phyloP scores from a whole-genome alignment of 2,888 invertebrate genomes.

The Meteorus colon region DNA sequence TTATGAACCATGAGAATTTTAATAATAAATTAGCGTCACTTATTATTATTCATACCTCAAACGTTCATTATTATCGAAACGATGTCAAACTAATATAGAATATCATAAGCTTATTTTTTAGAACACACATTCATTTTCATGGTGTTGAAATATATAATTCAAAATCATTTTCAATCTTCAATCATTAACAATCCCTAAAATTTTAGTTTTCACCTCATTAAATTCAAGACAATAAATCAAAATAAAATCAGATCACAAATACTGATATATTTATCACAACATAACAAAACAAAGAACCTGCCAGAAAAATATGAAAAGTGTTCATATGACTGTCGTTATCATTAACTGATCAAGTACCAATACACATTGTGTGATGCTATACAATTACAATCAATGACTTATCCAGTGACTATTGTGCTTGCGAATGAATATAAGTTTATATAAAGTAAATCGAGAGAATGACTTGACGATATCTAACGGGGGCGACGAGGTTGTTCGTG shows the following conservation, averaged over 20 bases:
- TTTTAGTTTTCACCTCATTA: too few species aligned
- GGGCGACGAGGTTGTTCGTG: constrained; percentile 19
- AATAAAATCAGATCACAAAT: neutral
- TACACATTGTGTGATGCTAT: neutral
- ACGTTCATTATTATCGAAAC: too few species aligned
- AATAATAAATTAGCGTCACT: too few species aligned
- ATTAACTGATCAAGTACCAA: constrained; percentile 33
- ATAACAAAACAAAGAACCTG: neutral
- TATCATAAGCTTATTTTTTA: too few species aligned
- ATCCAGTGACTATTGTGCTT: constrained; percentile 38
- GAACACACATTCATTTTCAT: too few species aligned
- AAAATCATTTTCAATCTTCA: too few species aligned
- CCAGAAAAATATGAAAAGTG: constrained; percentile 3
- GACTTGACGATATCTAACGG: constrained; percentile 42
- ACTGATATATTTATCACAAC: neutral
- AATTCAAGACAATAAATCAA: too few species aligned
- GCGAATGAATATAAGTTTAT: constrained; percentile 2
- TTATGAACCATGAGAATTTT: too few species aligned
- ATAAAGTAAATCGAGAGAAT: constrained; percentile 39
- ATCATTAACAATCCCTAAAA: too few species aligned
- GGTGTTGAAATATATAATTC: too few species aligned
- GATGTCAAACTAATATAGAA: too few species aligned
- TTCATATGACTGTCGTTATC: constrained; percentile 29
- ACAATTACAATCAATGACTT: constrained; percentile 35
- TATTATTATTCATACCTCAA: too few species aligned